Percentiles rank a stretch among this genome's conserved stretches.
These are phyloP conservation scores for Ericerus pela DNA, from an alignment of 1,140 invertebrate genomes.

Conservation along the genomic window DNA sequence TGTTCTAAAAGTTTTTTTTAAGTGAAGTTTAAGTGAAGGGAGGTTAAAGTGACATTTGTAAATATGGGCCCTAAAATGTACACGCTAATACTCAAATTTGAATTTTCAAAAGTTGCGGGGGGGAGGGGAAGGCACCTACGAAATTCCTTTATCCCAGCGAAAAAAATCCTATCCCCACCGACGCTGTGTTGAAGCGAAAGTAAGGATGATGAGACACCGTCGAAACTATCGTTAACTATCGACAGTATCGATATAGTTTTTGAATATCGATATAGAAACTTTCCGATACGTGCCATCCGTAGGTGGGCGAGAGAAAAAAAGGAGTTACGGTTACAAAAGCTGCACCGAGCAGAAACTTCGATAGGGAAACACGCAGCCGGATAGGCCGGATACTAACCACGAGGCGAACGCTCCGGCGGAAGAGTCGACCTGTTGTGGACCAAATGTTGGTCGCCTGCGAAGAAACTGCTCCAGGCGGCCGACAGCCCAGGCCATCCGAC, in stretches of 20 bases:
- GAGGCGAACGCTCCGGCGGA: conserved; percentile 4
- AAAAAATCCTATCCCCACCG: too few species aligned
- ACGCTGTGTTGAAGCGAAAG: too few species aligned
- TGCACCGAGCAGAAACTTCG: neutral
- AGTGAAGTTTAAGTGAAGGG: too few species aligned
- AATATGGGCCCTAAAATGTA: too few species aligned
- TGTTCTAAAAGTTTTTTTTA: too few species aligned
- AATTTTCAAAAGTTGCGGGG: too few species aligned
- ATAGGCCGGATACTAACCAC: neutral
- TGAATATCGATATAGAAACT: neutral
- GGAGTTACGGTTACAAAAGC: neutral
- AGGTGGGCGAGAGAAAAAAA: neutral
- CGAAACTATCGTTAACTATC: neutral
- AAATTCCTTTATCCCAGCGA: too few species aligned
- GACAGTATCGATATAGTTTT: neutral
- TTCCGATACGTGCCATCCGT: neutral
- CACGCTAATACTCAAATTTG: too few species aligned
- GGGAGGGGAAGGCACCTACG: too few species aligned
- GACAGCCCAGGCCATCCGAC: conserved; percentile 3
- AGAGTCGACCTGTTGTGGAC: neutral
- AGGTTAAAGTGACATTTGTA: too few species aligned
- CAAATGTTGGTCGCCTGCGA: neutral
- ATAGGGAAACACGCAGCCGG: neutral
- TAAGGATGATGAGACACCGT: neutral
- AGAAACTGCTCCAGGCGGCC: neutral